phyloP scores from a whole-genome alignment of 2,888 invertebrate species.

The Ramazzottius varieornatus region DNA sequence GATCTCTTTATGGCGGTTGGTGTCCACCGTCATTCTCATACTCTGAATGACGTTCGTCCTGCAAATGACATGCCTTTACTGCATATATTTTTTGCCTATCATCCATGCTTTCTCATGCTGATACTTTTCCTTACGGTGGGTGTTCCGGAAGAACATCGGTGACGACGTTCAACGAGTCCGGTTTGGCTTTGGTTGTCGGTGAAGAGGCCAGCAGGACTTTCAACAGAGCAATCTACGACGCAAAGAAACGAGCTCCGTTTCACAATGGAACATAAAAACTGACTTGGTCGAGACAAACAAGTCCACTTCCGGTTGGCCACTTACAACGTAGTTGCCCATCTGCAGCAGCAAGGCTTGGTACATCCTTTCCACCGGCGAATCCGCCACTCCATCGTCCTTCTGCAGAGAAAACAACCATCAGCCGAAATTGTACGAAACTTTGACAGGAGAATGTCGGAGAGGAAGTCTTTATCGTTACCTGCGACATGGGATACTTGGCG shows the following conservation, averaged over 20 bases:
- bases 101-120: too few relatives aligned
- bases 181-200: slow-evolving; percentile 93
- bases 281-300: not conserved
- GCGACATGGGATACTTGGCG: slow-evolving; percentile 62
- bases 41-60: slow-evolving; percentile 73
- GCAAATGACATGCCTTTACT: too few relatives aligned
- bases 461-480: too few relatives aligned
- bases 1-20: slow-evolving; percentile 75
- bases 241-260: too few relatives aligned
- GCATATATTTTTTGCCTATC: not conserved
- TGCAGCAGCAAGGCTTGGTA: slow-evolving; percentile 83
- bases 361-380: slow-evolving; percentile 46
- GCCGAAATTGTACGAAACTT: not conserved
- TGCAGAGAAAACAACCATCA: not conserved
- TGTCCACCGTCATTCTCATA: slow-evolving; percentile 80
- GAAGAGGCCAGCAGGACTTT: slow-evolving; percentile 90
- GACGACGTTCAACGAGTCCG: slow-evolving; percentile 90
- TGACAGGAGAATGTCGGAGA: too few relatives aligned
- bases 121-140: slow-evolving; percentile 77
- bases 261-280: not conserved
- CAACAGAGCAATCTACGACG: slow-evolving; percentile 46
- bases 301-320: slow-evolving; percentile 5
- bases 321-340: slow-evolving; percentile 68
- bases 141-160: slow-evolving; percentile 88
- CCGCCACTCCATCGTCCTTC: not conserved